These are phyloP conservation scores for Itoplectis maculator DNA, from an alignment of 2,888 invertebrate species.

Conservation along the genomic window DNA sequence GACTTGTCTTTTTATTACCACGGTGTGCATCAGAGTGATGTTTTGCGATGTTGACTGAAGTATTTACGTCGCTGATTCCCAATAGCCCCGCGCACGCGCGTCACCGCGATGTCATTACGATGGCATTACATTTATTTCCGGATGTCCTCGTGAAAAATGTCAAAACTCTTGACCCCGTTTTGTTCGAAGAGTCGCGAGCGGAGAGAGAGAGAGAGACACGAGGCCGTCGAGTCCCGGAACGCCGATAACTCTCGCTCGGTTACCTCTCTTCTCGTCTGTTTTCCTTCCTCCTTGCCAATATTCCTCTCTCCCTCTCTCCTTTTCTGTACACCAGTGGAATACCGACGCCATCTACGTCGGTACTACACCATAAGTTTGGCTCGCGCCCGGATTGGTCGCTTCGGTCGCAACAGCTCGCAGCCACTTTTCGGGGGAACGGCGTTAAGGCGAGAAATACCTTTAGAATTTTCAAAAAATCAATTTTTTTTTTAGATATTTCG, in stretches of 20 bases:
- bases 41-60: not conserved
- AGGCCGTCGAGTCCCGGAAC: conserved; percentile 7
- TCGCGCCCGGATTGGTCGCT: not conserved
- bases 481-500: no score
- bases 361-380: conserved; percentile 21
- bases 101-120: not conserved
- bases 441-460: no score
- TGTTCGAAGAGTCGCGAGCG: not conserved
- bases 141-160: not conserved
- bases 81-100: not conserved
- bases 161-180: conserved; percentile 11
- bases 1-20: no score
- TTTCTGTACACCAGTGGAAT: not conserved
- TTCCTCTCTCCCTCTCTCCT: no score
- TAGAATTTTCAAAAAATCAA: no score
- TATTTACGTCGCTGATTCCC: conserved; percentile 8
- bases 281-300: conserved; percentile 5
- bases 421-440: conserved; percentile 20
- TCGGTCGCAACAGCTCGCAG: not conserved
- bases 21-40: no score
- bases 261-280: not conserved
- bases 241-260: conserved; percentile 25
- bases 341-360: conserved; percentile 3
- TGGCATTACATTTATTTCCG: not conserved
- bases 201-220: no score